Base-by-base conservation (phyloP, 2,888 invertebrate species). In the Ramazzottius varieornatus region DNA sequence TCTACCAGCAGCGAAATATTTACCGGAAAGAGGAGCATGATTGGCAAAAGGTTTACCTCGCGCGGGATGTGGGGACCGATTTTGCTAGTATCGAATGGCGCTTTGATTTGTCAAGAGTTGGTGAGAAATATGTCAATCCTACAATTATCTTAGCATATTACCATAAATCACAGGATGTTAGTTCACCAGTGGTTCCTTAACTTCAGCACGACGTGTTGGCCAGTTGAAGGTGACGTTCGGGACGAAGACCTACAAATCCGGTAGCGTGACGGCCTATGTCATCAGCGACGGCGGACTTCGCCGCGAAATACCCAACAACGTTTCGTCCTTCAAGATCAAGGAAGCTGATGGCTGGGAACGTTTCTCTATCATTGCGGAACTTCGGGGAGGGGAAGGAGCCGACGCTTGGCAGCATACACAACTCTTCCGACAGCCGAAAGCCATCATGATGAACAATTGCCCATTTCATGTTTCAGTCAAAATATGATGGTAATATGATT, bases 401-500 rank as follows among this genome's bases (percentile, higher is more conserved):
- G 74, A 77, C 54, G 83, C 86, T 1, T 94, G 93, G 91, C 94
- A 96, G 73, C 91, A 94, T 74, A 83, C 93, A 2, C 96, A 96
- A 76, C 78, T 96, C n/a, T 92, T 90, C 77, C 81, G 94, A 13
- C 85, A 86, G 29, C 8, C 40, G 8, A n/a, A n/a, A n/a, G 40
- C 8, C 40, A 8, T 40, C 8, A 54, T 24, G 54, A 29, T 8
- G 16, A 54, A 16, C 29, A 29, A 54, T 29, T 40, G 40, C 40
- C 40, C 40, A 13, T 40, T 40, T 20, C 13, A 40, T 13, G 40
- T 40, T 40, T 8, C 20, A 20, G 40, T 40, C 40, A 40, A 40
- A n/a, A n/a, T n/a, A n/a, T n/a, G n/a, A n/a, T n/a, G n/a, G n/a
- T n/a, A n/a, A n/a, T n/a, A n/a, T n/a, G n/a, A n/a, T n/a, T n/a